These are phyloP conservation scores for Corynorhinus townsendii DNA, from an alignment of 2,113 vertebrate species.

Conservation along the genomic window DNA sequence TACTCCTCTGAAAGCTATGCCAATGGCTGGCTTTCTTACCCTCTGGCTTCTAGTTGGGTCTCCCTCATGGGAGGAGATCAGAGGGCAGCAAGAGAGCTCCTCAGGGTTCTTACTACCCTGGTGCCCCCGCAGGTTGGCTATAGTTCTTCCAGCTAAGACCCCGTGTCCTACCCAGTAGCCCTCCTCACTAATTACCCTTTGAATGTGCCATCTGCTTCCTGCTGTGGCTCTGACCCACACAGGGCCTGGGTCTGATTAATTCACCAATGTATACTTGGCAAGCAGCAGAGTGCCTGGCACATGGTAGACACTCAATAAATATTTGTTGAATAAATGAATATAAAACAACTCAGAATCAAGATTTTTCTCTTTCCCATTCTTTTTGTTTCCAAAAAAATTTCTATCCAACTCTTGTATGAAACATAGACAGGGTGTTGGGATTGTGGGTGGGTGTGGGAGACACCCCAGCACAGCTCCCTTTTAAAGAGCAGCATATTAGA, in stretches of 20 bases:
- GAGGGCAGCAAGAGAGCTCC: background rate
- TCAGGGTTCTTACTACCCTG: background rate
- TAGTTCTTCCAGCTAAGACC: background rate
- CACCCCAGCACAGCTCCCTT: background rate
- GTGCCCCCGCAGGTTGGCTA: background rate
- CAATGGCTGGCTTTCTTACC: background rate
- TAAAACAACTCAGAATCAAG: background rate
- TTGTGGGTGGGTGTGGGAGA: background rate
- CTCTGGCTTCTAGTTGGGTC: background rate
- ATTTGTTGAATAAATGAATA: conserved; percentile 39
- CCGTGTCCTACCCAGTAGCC: background rate
- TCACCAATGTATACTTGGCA: background rate
- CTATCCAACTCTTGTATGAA: background rate
- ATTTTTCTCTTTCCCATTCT: background rate
- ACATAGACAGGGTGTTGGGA: background rate
- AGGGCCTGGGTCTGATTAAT: background rate
- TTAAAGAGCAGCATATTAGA: background rate
- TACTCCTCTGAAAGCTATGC: background rate
- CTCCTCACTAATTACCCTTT: conserved; percentile 8
- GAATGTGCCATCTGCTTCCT: conserved; percentile 26
- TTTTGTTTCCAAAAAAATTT: background rate
- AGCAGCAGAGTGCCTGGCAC: background rate
- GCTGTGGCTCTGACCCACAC: background rate
- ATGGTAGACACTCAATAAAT: conserved; percentile 2
- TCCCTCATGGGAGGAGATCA: background rate